phyloP scores from a whole-genome alignment of 2,113 vertebrate species.

The Asarcornis scutulata region DNA sequence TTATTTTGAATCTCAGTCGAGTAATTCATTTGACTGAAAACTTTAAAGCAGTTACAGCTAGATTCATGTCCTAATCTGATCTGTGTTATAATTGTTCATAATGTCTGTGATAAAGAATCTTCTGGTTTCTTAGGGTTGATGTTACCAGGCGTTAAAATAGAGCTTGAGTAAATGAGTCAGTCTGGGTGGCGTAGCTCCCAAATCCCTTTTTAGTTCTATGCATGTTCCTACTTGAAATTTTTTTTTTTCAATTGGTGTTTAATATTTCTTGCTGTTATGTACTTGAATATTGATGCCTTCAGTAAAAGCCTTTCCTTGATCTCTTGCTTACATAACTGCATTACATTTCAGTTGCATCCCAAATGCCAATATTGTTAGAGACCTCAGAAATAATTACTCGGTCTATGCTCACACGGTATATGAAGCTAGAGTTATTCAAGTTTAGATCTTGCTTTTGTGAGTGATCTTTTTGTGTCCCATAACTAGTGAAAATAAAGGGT shows the following conservation, averaged over 20 bases:
- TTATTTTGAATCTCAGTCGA: not conserved
- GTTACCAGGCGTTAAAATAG: not conserved
- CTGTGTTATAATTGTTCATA: not conserved
- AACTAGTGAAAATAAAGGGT: not conserved
- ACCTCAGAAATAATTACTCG: not conserved
- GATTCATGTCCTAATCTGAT: not conserved
- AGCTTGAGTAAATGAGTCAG: not conserved
- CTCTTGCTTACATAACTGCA: not conserved
- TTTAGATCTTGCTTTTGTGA: not conserved
- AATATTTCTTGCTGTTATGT: not conserved
- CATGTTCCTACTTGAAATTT: not conserved
- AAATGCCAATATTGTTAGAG: not conserved
- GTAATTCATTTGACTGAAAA: not conserved
- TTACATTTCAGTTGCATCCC: not conserved
- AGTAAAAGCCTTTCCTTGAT: not conserved
- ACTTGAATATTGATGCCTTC: not conserved
- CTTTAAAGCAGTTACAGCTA: not conserved
- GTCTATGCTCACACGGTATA: accelerated
- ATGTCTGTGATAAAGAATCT: not conserved
- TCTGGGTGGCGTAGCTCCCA: not conserved
- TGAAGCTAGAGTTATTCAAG: not conserved
- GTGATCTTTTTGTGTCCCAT: not conserved
- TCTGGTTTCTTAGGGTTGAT: not conserved
- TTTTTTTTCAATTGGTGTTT: not conserved
- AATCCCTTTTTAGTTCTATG: not conserved